phyloP scores from a whole-genome alignment of 2,888 invertebrate species.

The Caenorhabditis angaria region DNA sequence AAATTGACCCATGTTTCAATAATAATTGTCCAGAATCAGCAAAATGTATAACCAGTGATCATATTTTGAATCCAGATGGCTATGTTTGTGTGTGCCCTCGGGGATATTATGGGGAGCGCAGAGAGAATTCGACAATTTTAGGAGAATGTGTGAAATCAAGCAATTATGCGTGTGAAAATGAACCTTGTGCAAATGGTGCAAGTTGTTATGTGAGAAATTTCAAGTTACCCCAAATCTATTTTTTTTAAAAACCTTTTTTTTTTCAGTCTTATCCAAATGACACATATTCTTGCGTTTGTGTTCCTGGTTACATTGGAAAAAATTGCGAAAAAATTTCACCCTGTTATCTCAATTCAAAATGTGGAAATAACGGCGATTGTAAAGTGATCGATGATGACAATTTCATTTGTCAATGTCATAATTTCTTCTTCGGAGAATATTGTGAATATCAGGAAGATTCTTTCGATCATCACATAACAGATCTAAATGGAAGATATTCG shows the following conservation, averaged over 20 bases:
- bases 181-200: not conserved
- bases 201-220: not conserved
- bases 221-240: too few relatives aligned
- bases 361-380: not conserved
- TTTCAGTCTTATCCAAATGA: too few relatives aligned
- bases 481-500: not conserved
- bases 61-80: not conserved
- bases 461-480: not conserved
- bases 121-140: not conserved
- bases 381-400: not conserved
- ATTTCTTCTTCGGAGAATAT: not conserved
- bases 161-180: not conserved
- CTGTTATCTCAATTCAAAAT: not conserved
- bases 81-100: not conserved
- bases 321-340: not conserved
- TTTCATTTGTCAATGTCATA: not conserved
- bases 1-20: not conserved
- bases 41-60: not conserved
- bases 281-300: not conserved
- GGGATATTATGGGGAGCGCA: too few relatives aligned
- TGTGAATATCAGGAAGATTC: not conserved
- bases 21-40: not conserved
- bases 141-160: not conserved
- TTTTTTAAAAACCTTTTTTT: too few relatives aligned
- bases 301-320: not conserved